Percentiles rank a stretch among this genome's conserved stretches.
Evolutionary conservation across 2,797 vertebrate genomes (phyloP).

Genomic region (Rhodeus uyekii): DNA sequence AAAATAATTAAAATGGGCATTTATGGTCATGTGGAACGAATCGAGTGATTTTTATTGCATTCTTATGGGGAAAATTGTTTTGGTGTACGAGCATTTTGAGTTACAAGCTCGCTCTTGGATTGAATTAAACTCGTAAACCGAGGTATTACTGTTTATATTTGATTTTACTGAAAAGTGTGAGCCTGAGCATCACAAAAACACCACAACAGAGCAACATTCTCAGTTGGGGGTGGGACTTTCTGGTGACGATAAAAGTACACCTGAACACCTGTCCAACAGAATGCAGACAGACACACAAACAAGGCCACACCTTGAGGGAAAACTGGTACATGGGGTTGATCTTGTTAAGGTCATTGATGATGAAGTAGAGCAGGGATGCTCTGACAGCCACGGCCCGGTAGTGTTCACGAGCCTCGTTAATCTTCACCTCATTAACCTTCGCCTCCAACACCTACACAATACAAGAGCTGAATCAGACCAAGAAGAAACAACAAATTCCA

Average conservation of each 20-base stretch:
- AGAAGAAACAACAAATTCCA: not conserved
- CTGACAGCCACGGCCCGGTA: slow-evolving; percentile 81
- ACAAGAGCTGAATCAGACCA: not conserved
- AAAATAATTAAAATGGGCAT: too few species aligned
- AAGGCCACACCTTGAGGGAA: slow-evolving; percentile 67
- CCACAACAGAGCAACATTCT: not conserved
- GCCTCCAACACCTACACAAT: slow-evolving; percentile 78
- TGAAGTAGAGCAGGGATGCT: slow-evolving; percentile 83
- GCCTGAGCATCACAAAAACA: not conserved
- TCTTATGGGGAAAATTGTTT: too few species aligned
- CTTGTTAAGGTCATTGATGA: slow-evolving; percentile 86
- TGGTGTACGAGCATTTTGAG: too few species aligned
- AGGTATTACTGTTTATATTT: too few species aligned
- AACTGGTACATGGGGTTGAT: slow-evolving; percentile 87
- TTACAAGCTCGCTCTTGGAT: too few species aligned
- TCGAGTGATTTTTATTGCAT: too few species aligned
- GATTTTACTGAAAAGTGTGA: not conserved
- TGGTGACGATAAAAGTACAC: not conserved
- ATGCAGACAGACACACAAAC: not conserved
- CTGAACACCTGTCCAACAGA: not conserved
- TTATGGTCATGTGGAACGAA: too few species aligned
- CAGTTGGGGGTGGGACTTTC: not conserved
- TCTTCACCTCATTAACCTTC: slow-evolving; percentile 84
- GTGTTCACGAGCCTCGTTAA: slow-evolving; percentile 80
- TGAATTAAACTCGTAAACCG: too few species aligned